Evolutionary conservation across 2,888 invertebrate genomes (phyloP).

Genomic region (Cremastinae sp.): DNA sequence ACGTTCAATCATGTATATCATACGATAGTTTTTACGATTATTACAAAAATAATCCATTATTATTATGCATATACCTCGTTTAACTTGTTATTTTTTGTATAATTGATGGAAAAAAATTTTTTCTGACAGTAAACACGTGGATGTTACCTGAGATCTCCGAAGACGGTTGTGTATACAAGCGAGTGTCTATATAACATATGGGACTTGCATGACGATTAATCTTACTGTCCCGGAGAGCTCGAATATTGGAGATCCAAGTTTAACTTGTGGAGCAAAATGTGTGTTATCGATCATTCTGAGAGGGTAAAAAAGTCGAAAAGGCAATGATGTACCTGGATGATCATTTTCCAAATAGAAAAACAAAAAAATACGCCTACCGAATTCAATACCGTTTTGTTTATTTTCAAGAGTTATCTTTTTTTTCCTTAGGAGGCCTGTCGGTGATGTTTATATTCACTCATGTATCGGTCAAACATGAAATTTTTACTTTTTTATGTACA

Average conservation of each 20-base stretch:
- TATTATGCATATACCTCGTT: too few species aligned
- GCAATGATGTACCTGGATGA: constrained; percentile 56
- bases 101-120: not conserved
- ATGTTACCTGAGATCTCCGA: constrained; percentile 44
- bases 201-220: constrained; percentile 53
- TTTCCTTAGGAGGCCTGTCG: constrained; percentile 35
- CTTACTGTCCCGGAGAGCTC: constrained; percentile 42
- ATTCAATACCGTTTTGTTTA: constrained; percentile 3
- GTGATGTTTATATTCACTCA: too few species aligned
- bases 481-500: not conserved
- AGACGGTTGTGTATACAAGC: constrained; percentile 38
- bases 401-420: constrained; percentile 3
- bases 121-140: constrained; percentile 35
- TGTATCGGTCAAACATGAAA: too few species aligned
- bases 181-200: constrained; percentile 38
- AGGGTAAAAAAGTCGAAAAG: constrained; percentile 50
- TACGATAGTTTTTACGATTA: too few species aligned
- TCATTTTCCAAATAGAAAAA: constrained; percentile 33
- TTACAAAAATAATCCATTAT: too few species aligned
- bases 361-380: constrained; percentile 21
- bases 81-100: too few species aligned
- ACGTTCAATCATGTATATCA: too few species aligned
- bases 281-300: constrained; percentile 55
- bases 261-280: constrained; percentile 25
- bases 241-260: constrained; percentile 11